These are phyloP conservation scores for Charina bottae DNA, from an alignment of 2,113 vertebrate genomes.

Conservation along the genomic window DNA sequence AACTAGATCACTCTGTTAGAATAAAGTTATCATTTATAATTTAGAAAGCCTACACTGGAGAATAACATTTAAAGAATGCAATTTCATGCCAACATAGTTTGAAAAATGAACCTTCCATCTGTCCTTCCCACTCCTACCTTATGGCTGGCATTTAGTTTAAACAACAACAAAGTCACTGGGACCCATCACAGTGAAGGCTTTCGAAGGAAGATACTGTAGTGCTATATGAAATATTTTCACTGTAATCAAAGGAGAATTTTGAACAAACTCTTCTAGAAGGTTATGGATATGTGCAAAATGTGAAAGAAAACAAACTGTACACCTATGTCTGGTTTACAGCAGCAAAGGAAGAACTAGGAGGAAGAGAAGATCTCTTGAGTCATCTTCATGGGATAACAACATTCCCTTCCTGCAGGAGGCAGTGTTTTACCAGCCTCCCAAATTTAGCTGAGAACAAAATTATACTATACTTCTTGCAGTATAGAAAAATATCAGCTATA, in stretches of 20 bases:
- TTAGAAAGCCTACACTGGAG: slow-evolving; percentile 50
- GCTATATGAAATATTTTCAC: slow-evolving; percentile 44
- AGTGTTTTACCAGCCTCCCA: background rate
- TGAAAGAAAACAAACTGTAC: slow-evolving; percentile 28
- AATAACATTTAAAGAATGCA: slow-evolving; percentile 62
- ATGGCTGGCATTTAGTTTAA: slow-evolving; percentile 62
- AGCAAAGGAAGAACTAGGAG: slow-evolving; percentile 41
- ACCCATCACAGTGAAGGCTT: slow-evolving; percentile 55
- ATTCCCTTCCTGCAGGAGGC: background rate
- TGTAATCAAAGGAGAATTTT: slow-evolving; percentile 49
- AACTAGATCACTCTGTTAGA: slow-evolving; percentile 38
- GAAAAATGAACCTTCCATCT: slow-evolving; percentile 64
- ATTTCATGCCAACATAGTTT: slow-evolving; percentile 58
- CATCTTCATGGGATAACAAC: slow-evolving; percentile 9
- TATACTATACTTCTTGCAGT: too few species aligned
- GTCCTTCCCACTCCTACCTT: slow-evolving; percentile 66
- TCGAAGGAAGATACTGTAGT: slow-evolving; percentile 47
- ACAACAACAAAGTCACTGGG: slow-evolving; percentile 61
- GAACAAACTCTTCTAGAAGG: slow-evolving; percentile 15
- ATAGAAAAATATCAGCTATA: background rate
- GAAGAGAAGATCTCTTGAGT: slow-evolving; percentile 34
- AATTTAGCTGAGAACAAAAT: background rate
- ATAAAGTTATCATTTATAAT: slow-evolving; percentile 61
- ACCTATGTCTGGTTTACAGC: slow-evolving; percentile 18
- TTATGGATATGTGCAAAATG: slow-evolving; percentile 51